phyloP scores from a whole-genome alignment of 2,113 vertebrate genomes.

The Sceloporus undulatus region DNA sequence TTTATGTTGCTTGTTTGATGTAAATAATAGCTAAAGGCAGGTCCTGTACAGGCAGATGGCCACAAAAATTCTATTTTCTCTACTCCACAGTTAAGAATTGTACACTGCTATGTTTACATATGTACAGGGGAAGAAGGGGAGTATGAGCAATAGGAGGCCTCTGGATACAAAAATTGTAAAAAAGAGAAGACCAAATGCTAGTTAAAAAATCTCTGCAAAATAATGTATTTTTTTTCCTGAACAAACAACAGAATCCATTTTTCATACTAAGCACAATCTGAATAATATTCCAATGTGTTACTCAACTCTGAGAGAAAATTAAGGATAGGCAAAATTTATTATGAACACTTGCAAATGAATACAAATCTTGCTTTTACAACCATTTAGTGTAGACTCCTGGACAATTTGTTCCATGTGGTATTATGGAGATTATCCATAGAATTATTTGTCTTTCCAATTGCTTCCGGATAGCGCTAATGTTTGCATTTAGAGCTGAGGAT shows the following conservation, averaged over 20 bases:
- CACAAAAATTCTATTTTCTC: conserved; percentile 86
- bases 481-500: conserved; percentile 46
- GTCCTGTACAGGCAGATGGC: conserved; percentile 92
- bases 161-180: conserved; percentile 70
- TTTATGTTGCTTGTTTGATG: conserved; percentile 63
- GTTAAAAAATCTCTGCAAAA: conserved; percentile 58
- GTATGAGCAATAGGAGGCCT: conserved; percentile 78
- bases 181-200: conserved; percentile 54
- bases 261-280: conserved; percentile 36
- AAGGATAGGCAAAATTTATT: conserved; percentile 15
- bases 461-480: not conserved
- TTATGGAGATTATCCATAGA: conserved; percentile 26
- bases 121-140: conserved; percentile 85
- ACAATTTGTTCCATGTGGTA: conserved; percentile 20
- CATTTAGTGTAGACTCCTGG: not conserved
- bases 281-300: conserved; percentile 41
- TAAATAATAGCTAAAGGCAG: conserved; percentile 57
- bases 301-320: not conserved
- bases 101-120: conserved; percentile 92
- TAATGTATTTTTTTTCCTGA: conserved; percentile 38
- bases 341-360: conserved; percentile 31
- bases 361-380: conserved; percentile 21
- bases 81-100: conserved; percentile 86
- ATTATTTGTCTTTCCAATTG: conserved; percentile 31
- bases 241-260: conserved; percentile 43